phyloP scores from a whole-genome alignment of 2,113 vertebrate genomes.

The Sphyrna mokarran region DNA sequence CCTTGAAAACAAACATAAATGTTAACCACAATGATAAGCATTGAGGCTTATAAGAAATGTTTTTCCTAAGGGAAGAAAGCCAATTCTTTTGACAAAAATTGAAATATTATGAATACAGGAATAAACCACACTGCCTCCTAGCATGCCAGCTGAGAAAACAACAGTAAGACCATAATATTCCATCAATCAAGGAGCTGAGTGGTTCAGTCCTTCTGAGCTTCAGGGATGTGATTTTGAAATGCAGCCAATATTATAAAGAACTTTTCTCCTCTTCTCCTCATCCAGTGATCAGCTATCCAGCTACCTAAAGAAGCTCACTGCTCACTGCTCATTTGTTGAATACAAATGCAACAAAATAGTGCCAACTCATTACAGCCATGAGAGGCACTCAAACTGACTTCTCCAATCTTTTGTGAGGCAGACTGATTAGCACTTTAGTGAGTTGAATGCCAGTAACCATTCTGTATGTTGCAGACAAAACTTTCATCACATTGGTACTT shows the following conservation, averaged over 20 bases:
- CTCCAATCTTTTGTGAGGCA: background rate
- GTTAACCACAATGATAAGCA: background rate
- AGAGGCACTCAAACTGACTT: slow-evolving; percentile 10
- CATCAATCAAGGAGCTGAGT: slow-evolving; percentile 19
- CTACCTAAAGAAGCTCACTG: background rate
- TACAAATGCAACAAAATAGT: background rate
- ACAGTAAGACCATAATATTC: slow-evolving; percentile 1
- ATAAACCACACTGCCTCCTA: slow-evolving; percentile 11
- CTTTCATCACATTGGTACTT: background rate
- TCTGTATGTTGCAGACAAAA: background rate
- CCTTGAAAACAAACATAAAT: background rate
- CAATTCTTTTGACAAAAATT: slow-evolving; percentile 5
- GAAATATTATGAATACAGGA: background rate
- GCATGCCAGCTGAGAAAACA: slow-evolving; percentile 25
- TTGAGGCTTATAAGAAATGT: background rate
- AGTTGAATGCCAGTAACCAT: background rate
- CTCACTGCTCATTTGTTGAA: background rate
- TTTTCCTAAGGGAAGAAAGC: background rate
- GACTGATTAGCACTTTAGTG: background rate
- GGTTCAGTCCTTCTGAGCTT: background rate
- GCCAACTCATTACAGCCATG: background rate
- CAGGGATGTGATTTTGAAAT: slow-evolving; percentile 17
- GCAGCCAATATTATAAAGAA: slow-evolving; percentile 14
- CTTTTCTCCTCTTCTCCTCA: background rate
- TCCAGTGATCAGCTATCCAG: background rate